Evolutionary conservation across 30 jellyfish, hydroid and myxozoan species (phyloP).

Genomic region (Turritopsis rubra): DNA sequence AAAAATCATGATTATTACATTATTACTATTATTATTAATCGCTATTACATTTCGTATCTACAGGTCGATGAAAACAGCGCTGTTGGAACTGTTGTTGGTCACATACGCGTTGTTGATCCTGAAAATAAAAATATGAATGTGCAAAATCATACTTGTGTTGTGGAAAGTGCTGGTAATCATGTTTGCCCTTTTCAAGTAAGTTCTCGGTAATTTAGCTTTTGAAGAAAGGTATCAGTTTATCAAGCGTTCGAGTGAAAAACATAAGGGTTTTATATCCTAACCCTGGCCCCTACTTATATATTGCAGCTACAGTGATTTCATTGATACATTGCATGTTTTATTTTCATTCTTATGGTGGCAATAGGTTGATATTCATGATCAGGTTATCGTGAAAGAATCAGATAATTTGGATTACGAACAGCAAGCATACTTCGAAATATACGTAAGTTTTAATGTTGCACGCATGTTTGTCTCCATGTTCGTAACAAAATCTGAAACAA

Average conservation of each 20-base stretch:
- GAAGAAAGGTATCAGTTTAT: no score
- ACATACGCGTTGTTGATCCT: slow-evolving; percentile 56
- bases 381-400: background rate
- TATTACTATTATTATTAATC: no score
- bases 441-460: background rate
- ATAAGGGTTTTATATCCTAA: background rate
- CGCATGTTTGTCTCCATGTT: background rate
- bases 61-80: slow-evolving; percentile 58
- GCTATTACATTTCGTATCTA: background rate
- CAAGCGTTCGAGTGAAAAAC: no score
- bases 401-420: background rate
- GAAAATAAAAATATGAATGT: slow-evolving; percentile 31
- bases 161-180: background rate
- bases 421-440: background rate
- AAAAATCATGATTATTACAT: background rate
- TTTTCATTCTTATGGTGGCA: background rate
- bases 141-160: slow-evolving; percentile 2
- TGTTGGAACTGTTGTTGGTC: slow-evolving; percentile 50
- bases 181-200: background rate
- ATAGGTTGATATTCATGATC: background rate
- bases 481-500: no score
- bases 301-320: no score
- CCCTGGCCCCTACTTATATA: no score
- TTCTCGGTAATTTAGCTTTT: no score
- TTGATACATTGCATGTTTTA: no score